phyloP scores from a whole-genome alignment of 1,140 invertebrate species.

The Dendrolimus punctatus region DNA sequence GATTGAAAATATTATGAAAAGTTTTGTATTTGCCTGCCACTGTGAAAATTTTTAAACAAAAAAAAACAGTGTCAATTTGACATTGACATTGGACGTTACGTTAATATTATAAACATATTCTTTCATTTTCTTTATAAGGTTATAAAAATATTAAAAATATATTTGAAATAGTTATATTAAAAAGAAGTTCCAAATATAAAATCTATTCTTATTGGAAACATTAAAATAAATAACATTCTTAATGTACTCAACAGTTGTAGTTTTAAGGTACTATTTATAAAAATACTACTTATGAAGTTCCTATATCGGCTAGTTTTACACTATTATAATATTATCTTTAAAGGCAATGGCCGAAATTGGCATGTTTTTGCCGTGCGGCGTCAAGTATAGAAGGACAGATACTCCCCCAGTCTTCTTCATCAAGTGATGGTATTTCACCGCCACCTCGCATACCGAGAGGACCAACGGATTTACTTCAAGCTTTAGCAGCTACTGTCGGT shows the following conservation, averaged over 20 bases:
- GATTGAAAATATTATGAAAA: no score
- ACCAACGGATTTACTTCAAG: slow-evolving; percentile 87
- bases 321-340: slow-evolving; percentile 5
- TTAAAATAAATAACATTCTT: slow-evolving; percentile 4
- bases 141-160: no score
- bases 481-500: slow-evolving; percentile 81
- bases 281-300: no score
- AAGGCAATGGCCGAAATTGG: slow-evolving; percentile 46
- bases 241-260: slow-evolving; percentile 40
- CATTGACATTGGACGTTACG: no score
- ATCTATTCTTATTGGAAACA: neutral
- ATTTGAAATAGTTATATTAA: no score
- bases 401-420: slow-evolving; percentile 33
- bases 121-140: no score
- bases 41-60: no score
- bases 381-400: slow-evolving; percentile 50
- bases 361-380: slow-evolving; percentile 43
- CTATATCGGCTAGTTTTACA: no score
- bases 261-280: slow-evolving; percentile 23
- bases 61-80: no score
- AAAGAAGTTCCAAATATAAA: neutral
- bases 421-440: slow-evolving; percentile 56
- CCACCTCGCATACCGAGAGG: slow-evolving; percentile 81
- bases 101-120: no score
- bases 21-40: no score